A percentile compares a stretch with the other conserved stretches of the same genome.
Conservation (phyloP, 2,888 invertebrate genomes). For the Pandemis cinnamomeana region DNA sequence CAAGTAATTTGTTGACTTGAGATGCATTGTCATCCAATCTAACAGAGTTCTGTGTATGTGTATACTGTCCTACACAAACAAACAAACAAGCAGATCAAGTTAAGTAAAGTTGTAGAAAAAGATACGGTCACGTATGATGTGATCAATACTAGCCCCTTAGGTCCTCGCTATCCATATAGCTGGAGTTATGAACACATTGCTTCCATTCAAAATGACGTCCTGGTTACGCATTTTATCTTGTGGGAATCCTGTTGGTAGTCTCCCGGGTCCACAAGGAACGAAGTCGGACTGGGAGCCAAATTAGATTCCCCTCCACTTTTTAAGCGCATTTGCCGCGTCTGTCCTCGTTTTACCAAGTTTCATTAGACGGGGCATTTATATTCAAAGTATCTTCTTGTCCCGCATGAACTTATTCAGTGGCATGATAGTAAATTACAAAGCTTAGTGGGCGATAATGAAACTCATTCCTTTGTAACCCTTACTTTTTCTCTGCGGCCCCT, state of each 20-base stretch:
- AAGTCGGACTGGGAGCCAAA: slow-evolving; percentile 45
- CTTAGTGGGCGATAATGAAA: slow-evolving; percentile 23
- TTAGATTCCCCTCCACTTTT: slow-evolving; percentile 47
- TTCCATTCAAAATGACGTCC: background rate
- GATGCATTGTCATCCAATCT: too few species aligned
- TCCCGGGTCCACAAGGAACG: slow-evolving; percentile 5
- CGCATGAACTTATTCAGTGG: slow-evolving; percentile 29
- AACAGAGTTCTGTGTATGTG: too few species aligned
- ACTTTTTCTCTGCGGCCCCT: background rate
- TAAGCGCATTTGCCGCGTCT: slow-evolving; percentile 43
- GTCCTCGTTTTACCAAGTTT: slow-evolving; percentile 32
- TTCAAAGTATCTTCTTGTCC: slow-evolving; percentile 34
- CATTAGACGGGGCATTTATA: slow-evolving; percentile 32
- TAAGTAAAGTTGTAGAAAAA: too few species aligned
- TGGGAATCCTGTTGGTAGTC: background rate
- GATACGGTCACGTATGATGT: too few species aligned
- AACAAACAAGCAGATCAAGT: too few species aligned
- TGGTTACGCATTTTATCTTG: background rate
- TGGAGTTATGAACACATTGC: too few species aligned
- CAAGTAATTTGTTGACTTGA: too few species aligned
- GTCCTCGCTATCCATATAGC: too few species aligned
- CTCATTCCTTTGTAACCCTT: slow-evolving; percentile 3
- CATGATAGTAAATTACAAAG: slow-evolving; percentile 23
- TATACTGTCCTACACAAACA: too few species aligned
- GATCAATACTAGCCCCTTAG: too few species aligned